Base-by-base conservation (phyloP, 2,113 vertebrate species). In the Lontra canadensis region DNA sequence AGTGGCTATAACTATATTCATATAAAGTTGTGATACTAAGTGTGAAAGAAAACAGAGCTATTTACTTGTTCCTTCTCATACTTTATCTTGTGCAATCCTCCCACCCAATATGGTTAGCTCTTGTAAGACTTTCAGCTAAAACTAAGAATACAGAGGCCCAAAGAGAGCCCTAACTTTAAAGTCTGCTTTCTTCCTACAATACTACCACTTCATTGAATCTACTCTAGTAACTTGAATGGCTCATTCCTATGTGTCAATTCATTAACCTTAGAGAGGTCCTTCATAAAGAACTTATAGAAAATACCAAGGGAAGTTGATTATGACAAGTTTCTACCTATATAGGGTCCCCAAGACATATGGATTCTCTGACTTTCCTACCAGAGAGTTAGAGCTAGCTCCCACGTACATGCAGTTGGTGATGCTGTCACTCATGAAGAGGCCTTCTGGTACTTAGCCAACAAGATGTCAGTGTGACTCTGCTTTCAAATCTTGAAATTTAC, bases 61-160 rank as follows among this genome's bases (percentile, higher is more conserved):
- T 34, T 93, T 86, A 82, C 59, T 89, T 17, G 57, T 85, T 90
- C 7, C 25, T 79, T 92, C 47, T 92, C 76, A 88, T 55, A 95
- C 34, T 86, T 96, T 93, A 49, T 91, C 67, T 61, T 15, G 42
- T 18, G 4, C 17, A 79, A 29, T 47, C 8, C 10, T 89, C 13
- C 5, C 8, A 34, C 25, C 9, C 39, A 55, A 0, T 42, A 26
- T 52, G 14, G 11, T 44, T 17, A 63, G 31, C 34, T 84, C 2
- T 29, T 47, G 47, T 39, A 44, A 71, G 20, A 26, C 57, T 76
- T 88, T 88, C n/a, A 29, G 7, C 59, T 85, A 74, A 92, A 74
- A 18, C 63, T 87, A 86, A 85, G 15, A 86, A 71, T 34, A 23
- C 1, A 29, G 47, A 67, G 42, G 7, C 23, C n/a, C 18, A 23